phyloP scores from a whole-genome alignment of 2,797 vertebrate genomes.

The Trachops cirrhosus region DNA sequence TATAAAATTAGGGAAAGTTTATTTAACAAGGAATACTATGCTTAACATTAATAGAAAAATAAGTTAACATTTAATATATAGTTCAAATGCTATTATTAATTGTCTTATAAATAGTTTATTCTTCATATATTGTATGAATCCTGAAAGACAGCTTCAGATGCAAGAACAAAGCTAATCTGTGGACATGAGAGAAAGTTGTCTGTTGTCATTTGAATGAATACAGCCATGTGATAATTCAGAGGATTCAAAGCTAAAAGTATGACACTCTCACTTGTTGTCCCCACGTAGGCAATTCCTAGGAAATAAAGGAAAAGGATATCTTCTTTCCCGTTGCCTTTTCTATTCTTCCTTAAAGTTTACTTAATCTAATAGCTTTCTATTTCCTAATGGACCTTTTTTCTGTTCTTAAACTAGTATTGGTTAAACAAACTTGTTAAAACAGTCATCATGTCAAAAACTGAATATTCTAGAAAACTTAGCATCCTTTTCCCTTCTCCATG shows the following conservation, averaged over 20 bases:
- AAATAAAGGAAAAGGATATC: neutral
- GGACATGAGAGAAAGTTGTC: neutral
- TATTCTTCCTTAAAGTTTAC: neutral
- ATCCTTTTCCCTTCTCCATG: neutral
- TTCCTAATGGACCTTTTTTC: neutral
- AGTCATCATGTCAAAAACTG: neutral
- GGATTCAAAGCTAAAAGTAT: neutral
- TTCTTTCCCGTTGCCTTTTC: neutral
- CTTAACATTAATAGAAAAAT: neutral
- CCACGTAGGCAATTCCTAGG: neutral
- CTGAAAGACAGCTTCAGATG: neutral
- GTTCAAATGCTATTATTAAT: neutral
- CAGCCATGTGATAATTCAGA: neutral
- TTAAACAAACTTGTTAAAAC: neutral
- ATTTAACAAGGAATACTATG: neutral
- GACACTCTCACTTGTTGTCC: neutral
- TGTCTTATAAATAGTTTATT: neutral
- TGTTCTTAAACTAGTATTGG: neutral
- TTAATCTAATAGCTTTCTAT: neutral
- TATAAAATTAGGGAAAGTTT: neutral
- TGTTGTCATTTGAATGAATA: neutral
- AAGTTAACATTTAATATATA: neutral
- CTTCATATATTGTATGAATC: neutral
- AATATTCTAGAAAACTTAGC: neutral
- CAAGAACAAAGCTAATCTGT: neutral